These are phyloP conservation scores for Magallana gigas DNA, from an alignment of 1,140 invertebrate genomes.

Conservation along the genomic window DNA sequence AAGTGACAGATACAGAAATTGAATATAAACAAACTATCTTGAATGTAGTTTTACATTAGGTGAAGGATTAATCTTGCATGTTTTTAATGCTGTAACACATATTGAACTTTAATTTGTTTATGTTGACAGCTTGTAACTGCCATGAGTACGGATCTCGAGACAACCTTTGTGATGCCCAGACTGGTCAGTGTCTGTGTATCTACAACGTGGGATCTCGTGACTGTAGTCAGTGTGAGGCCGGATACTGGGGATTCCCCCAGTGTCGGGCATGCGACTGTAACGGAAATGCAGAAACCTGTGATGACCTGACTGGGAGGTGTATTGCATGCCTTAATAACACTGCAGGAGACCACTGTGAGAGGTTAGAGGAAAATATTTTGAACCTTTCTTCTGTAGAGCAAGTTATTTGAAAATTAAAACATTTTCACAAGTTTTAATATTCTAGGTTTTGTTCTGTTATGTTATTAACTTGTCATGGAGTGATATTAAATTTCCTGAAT, in stretches of 20 bases:
- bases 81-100: too few species aligned
- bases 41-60: too few species aligned
- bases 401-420: too few species aligned
- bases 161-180: conserved; percentile 95
- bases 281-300: conserved; percentile 96
- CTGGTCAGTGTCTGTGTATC: conserved; percentile 96
- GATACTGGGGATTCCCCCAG: conserved; percentile 89
- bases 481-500: neutral
- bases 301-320: conserved; percentile 94
- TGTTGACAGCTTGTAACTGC: conserved; percentile 91
- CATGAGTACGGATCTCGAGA: conserved; percentile 95
- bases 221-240: conserved; percentile 82
- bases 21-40: neutral
- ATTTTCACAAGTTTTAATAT: too few species aligned
- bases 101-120: neutral
- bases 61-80: too few species aligned
- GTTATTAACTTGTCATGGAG: too few species aligned
- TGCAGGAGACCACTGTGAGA: conserved; percentile 92
- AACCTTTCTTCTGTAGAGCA: neutral
- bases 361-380: conserved; percentile 73
- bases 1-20: too few species aligned
- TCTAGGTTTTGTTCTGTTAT: too few species aligned
- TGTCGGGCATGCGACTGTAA: conserved; percentile 97
- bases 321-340: conserved; percentile 93
- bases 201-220: conserved; percentile 93